A percentile compares a stretch with the other conserved stretches of the same genome.
phyloP scores from a whole-genome alignment of 2,888 invertebrate genomes.

The Drosophila hamatofila region DNA sequence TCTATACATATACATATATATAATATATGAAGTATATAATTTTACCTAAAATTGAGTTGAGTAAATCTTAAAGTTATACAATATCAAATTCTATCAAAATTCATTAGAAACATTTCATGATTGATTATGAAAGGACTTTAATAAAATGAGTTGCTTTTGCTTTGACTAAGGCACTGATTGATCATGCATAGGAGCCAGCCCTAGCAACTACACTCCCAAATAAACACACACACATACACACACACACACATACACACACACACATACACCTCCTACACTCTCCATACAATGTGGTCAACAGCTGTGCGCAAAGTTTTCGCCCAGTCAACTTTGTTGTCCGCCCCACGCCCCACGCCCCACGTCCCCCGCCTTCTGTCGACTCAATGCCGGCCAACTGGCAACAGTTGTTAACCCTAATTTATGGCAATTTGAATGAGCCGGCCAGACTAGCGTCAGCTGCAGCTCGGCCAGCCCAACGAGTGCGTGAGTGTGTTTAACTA shows the following conservation, averaged over 20 bases:
- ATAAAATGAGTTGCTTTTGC: not conserved
- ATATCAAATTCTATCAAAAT: not conserved
- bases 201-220: not conserved
- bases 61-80: not conserved
- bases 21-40: not conserved
- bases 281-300: not conserved
- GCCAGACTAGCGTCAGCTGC: slow-evolving; percentile 14
- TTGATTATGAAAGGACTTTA: not conserved
- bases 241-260: slow-evolving; percentile 4
- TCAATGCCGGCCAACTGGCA: slow-evolving; percentile 44
- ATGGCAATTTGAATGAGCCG: slow-evolving; percentile 73
- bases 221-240: not conserved
- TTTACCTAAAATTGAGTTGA: no score
- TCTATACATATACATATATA: no score
- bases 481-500: slow-evolving; percentile 17
- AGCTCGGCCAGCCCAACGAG: not conserved
- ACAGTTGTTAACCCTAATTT: slow-evolving; percentile 75
- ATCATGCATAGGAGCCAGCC: not conserved
- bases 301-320: slow-evolving; percentile 15
- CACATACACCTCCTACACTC: not conserved
- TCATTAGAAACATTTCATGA: not conserved
- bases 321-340: slow-evolving; percentile 19
- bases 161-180: not conserved
- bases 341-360: slow-evolving; percentile 9
- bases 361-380: slow-evolving; percentile 7